Base-by-base conservation (phyloP, 2,888 invertebrate genomes). In the Thecocarcelia acutangulata region DNA sequence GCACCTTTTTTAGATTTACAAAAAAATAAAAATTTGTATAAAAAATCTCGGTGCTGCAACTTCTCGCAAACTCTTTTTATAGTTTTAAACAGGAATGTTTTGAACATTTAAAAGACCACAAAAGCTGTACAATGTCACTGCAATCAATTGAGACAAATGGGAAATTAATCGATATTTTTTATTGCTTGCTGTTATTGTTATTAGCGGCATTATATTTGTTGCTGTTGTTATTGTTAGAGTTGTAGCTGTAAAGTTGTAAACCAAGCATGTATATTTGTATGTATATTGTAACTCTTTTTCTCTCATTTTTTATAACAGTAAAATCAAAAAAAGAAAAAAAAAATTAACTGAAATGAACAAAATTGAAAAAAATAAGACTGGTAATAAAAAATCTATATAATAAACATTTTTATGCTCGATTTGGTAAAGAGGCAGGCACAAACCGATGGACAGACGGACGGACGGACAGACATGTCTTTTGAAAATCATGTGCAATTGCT, bases 141-240 rank as follows among this genome's bases (percentile, higher is more conserved):
- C 58, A 54, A 74, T 78, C 81, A 73, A 78, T 82, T 82, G 74
- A 52, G 81, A 82, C 81, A 82, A 82, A 82, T 82, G 69, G 69
- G 69, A 82, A 82, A 78, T 82, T 82, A 82, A 82, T 78, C 81
- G 81, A 37, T 69, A 61, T 56, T 66, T 59, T 56, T 17, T 44
- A 40, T 56, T 50, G 52, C 42, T 70, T 58, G 42, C 40, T 52
- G 28, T 66, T 73, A 44, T 69, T 69, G 48, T 37, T 70, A 28
- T 24, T 61, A 15, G 12, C 17, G 13, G 11, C 56, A 40, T 28
- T 56, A 40, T 8, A n/a, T n/a, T 59, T 37, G 33, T 28, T 59
- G 28, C 37, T 46, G 46, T 68, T 46, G 19, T 15, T 19, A 33
- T 9, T 9, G 33, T 8, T 33, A 9, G 1, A 33, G 13, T 58